Percentiles rank a stretch among this genome's conserved stretches.
These are phyloP conservation scores for Hylomyscus alleni DNA, from an alignment of 2,797 vertebrate genomes.

Conservation along the genomic window DNA sequence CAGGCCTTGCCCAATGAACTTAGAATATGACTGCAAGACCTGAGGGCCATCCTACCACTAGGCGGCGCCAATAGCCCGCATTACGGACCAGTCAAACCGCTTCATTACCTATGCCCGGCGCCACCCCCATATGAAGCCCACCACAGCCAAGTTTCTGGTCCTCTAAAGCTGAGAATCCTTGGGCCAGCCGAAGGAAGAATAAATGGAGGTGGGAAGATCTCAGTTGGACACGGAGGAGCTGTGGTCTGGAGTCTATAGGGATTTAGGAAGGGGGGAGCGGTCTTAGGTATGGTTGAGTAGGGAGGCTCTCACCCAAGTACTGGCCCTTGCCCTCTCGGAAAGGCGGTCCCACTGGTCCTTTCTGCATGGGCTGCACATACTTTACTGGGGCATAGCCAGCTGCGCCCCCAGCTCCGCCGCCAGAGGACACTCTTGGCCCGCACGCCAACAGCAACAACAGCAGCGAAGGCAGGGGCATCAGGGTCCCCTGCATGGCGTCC, in stretches of 20 bases:
- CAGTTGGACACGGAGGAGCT: not conserved
- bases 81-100: not conserved
- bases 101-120: accelerated
- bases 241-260: not conserved
- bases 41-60: slow-evolving; percentile 14
- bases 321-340: slow-evolving; percentile 99
- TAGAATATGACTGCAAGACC: not conserved
- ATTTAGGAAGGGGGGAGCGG: not conserved
- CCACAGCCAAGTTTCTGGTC: not conserved
- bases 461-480: slow-evolving; percentile 21
- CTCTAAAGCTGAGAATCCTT: not conserved
- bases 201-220: not conserved
- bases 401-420: slow-evolving; percentile 90
- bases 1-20: not conserved
- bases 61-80: slow-evolving; percentile 62
- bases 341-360: slow-evolving; percentile 97
- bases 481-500: slow-evolving; percentile 75
- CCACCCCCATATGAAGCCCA: not conserved
- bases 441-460: slow-evolving; percentile 79
- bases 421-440: slow-evolving; percentile 76
- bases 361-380: slow-evolving; percentile 99
- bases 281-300: not conserved
- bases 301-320: slow-evolving; percentile 95
- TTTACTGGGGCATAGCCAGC: slow-evolving; percentile 96
- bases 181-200: not conserved